Conservation (phyloP, 2,888 invertebrate species). For the Hoplodrina blanda region DNA sequence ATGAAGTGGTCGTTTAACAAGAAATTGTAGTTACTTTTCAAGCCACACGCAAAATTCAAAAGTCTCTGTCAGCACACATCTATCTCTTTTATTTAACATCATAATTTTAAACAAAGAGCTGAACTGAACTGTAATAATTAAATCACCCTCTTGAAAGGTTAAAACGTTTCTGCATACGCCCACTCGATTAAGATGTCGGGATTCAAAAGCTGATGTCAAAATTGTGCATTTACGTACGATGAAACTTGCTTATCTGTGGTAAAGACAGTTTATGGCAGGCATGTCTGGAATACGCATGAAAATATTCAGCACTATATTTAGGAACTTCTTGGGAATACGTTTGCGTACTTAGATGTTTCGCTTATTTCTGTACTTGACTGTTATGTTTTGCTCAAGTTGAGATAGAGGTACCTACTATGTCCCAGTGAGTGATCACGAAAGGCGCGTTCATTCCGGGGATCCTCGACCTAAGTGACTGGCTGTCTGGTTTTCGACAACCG, state of each 20-base stretch:
- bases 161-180: constrained; percentile 6
- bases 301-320: background rate
- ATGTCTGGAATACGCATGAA: constrained; percentile 9
- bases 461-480: no score
- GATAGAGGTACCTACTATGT: no score
- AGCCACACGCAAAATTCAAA: background rate
- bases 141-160: constrained; percentile 25
- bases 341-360: no score
- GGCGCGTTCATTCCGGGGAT: no score
- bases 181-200: constrained; percentile 12
- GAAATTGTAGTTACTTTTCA: background rate
- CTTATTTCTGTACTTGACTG: no score
- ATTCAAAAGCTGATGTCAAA: constrained; percentile 7
- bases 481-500: no score
- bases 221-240: constrained; percentile 2
- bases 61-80: background rate
- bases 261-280: background rate
- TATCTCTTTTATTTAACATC: background rate
- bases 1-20: no score
- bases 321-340: no score
- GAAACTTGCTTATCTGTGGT: constrained; percentile 16
- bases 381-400: no score
- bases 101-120: constrained; percentile 23
- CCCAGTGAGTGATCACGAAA: no score
- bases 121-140: constrained; percentile 23